Evolutionary conservation across 2,113 vertebrate species (phyloP), one percentile per base, ranked within the genome.

Genomic region (Chaetops frenatus): DNA sequence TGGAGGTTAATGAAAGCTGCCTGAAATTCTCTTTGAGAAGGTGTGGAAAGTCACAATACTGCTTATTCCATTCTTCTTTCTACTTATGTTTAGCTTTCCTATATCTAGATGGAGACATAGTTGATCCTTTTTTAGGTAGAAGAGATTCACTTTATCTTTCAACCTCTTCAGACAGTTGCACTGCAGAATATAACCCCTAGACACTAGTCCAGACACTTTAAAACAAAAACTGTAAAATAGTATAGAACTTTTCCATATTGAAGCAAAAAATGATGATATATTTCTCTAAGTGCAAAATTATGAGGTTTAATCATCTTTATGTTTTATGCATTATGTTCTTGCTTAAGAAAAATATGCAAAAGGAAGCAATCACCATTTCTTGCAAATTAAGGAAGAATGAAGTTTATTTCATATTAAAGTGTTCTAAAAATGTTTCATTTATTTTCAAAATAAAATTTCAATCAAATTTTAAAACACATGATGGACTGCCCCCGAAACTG

Each of bases 401-500:
- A 57, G 8, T 38, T 65, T 73, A 15, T 64, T 88, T 78, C 5
- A 33, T 64, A 8, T 56, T 61, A 22, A 85, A 64, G 7, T 67
- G 7, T 25, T 64, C 40, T 54, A 6, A 58, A 85, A 62, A 40
- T 16, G 2, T 51, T 6, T 44, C 5, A 0, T 29, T 54, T 45
- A 27, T 69, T 66, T 66, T 47, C 3, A 7, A 80, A 87, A 25
- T 50, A 33, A 13, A 6, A 12, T 65, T 79, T 76, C 57, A 70
- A 65, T 83, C 33, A 57, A 61, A 71, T 42, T 57, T 66, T 35
- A 42, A 84, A 51, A 61, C 24, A 3, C 7, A 23, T 1, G 2
- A 48, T 12, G 77, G 42, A 62, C 64, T 62, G 8, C 1, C 6
- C 1, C 6, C 4, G 6, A 56, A 81, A n/a, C 2, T 1, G 1